These are phyloP conservation scores for Melanerpes aurifrons DNA, from an alignment of 2,113 vertebrate species.

Conservation along the genomic window DNA sequence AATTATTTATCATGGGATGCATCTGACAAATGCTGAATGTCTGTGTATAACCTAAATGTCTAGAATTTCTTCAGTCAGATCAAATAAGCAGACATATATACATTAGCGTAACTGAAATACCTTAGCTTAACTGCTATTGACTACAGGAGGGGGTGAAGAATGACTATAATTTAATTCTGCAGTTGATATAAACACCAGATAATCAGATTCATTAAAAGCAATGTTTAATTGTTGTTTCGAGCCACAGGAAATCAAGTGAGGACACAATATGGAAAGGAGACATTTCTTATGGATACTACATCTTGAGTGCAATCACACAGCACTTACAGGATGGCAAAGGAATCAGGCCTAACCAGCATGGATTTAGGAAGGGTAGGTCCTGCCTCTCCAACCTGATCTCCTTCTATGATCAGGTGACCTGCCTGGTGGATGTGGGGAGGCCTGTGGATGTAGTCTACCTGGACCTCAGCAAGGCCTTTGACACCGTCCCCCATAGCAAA, in stretches of 20 bases:
- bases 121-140: background rate
- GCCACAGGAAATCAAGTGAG: background rate
- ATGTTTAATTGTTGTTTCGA: background rate
- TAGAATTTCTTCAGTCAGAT: background rate
- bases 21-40: background rate
- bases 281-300: background rate
- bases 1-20: background rate
- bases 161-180: background rate
- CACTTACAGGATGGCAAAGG: too few relatives aligned
- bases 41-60: background rate
- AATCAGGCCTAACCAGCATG: too few relatives aligned
- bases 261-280: background rate
- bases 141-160: background rate
- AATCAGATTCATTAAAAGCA: background rate
- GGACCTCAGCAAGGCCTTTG: too few relatives aligned
- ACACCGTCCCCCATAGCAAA: too few relatives aligned
- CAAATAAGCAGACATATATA: background rate
- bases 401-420: too few relatives aligned
- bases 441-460: too few relatives aligned
- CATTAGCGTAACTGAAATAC: background rate
- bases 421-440: too few relatives aligned
- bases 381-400: too few relatives aligned
- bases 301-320: too few relatives aligned
- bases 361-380: too few relatives aligned
- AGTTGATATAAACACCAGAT: background rate